Percentiles rank a stretch among this genome's conserved stretches.
These are phyloP conservation scores for Rhabdomys dilectus DNA, from an alignment of 2,113 vertebrate genomes.

Conservation along the genomic window DNA sequence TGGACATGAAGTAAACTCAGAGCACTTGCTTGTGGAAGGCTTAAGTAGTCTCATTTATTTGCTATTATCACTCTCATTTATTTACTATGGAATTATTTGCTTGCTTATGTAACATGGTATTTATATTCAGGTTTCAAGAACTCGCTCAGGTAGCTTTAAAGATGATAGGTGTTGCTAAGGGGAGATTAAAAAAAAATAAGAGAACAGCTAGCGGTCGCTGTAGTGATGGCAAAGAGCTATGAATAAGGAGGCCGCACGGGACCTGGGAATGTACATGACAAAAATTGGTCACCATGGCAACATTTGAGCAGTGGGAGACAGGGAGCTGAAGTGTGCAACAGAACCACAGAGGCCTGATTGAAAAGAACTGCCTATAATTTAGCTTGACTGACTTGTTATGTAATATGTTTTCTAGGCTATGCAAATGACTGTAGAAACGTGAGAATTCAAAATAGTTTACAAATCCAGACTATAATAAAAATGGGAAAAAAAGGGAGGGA, in stretches of 20 bases:
- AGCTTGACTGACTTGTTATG: conserved; percentile 80
- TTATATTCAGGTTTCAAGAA: conserved; percentile 62
- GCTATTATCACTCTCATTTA: conserved; percentile 10
- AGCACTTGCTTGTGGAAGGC: neutral
- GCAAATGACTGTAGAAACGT: conserved; percentile 48
- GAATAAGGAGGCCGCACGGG: conserved; percentile 76
- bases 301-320: conserved; percentile 80
- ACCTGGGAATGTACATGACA: conserved; percentile 83
- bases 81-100: conserved; percentile 45
- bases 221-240: conserved; percentile 80
- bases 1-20: neutral
- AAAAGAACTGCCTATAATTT: conserved; percentile 75
- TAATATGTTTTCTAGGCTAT: conserved; percentile 77
- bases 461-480: conserved; percentile 3
- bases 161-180: conserved; percentile 59
- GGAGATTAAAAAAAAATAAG: conserved; percentile 64
- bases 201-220: conserved; percentile 74
- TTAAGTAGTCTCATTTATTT: conserved; percentile 56
- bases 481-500: neutral
- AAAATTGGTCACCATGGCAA: conserved; percentile 88
- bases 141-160: conserved; percentile 75
- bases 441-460: conserved; percentile 63
- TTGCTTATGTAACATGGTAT: conserved; percentile 52
- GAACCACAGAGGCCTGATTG: conserved; percentile 75
- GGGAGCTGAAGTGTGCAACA: conserved; percentile 28